Base-by-base conservation (phyloP, 2,888 invertebrate species). In the Megaustenia siamemsis region DNA sequence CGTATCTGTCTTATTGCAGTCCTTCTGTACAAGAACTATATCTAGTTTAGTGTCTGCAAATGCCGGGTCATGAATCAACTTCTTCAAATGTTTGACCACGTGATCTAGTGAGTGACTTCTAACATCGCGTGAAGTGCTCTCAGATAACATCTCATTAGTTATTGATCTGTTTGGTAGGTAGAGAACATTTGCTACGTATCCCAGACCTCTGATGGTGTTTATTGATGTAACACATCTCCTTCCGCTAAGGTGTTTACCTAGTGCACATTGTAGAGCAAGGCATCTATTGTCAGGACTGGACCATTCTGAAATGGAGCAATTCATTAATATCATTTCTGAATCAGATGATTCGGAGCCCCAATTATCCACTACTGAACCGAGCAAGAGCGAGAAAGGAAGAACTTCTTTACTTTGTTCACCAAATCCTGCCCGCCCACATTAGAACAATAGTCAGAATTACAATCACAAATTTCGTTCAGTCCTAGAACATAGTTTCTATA, bases 271-370 rank as follows among this genome's bases (percentile, higher is more conserved):
- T 21, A 69, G 1, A 35, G 60, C 60, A 1, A 68, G 24, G 32
- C 83, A 83, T 49, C 21, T 28, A 0, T 32, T 45, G 15, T 78
- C 83, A 12, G 77, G 83, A 43, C 78, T 69, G 10, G 45, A 3
- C 83, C 83, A 83, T 40, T 78, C 53, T 0, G 32, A 49, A 49
- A 8, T 32, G 8, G 24, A 0, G 32, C 73, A 73, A 6, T 49
- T 32, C 18, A 4, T 15, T 21, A 73, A 49, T 32, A 49, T 15
- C 3, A 32, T 32, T 49, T 35, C 73, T 0, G 73, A 49, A 4
- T 73, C 32, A 28, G 18, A 21, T 43, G 28, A 35, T 71, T 24
- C n/a, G 28, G 15, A 3, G 21, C 35, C 32, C 12, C 21, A 24
- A 12, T 8, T 69, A 15, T 3, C 32, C 0, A 24, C 3, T 1